phyloP scores from a whole-genome alignment of 2,113 vertebrate genomes.

The Fulica atra region DNA sequence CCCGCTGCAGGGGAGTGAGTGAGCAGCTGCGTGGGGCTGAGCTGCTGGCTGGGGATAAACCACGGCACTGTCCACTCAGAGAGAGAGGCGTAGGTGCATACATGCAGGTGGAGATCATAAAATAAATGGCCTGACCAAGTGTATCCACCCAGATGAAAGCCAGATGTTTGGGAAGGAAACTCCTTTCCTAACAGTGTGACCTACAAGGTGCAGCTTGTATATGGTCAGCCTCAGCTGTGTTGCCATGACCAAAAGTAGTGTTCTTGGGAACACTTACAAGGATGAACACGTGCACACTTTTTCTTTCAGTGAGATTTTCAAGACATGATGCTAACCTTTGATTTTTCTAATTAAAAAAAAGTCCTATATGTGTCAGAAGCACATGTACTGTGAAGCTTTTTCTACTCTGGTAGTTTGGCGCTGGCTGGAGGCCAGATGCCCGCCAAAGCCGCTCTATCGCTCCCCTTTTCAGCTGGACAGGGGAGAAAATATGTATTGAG shows the following conservation, averaged over 20 bases:
- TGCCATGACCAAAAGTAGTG: neutral
- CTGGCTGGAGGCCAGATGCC: too few species aligned
- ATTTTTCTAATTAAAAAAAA: neutral
- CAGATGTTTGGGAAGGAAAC: constrained; percentile 41
- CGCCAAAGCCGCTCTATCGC: too few species aligned
- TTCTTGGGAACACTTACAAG: neutral
- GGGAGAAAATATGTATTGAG: too few species aligned
- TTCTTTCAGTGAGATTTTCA: neutral
- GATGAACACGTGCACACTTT: neutral
- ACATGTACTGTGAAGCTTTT: neutral
- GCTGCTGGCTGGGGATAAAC: too few species aligned
- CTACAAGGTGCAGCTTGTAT: neutral
- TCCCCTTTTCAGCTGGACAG: too few species aligned
- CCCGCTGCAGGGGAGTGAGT: too few species aligned
- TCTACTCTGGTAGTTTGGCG: neutral
- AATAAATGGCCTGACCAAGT: neutral
- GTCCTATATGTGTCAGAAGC: fast-evolving
- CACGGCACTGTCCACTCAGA: neutral
- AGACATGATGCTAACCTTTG: neutral
- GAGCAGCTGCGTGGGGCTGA: too few species aligned
- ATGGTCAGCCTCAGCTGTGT: neutral
- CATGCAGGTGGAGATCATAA: neutral
- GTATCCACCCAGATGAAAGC: neutral
- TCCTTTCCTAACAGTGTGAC: neutral
- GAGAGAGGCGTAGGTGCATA: neutral